Percentiles rank a stretch among this genome's conserved stretches.
Evolutionary conservation across 1,140 invertebrate genomes (phyloP).

Genomic region (Neelides sp.): DNA sequence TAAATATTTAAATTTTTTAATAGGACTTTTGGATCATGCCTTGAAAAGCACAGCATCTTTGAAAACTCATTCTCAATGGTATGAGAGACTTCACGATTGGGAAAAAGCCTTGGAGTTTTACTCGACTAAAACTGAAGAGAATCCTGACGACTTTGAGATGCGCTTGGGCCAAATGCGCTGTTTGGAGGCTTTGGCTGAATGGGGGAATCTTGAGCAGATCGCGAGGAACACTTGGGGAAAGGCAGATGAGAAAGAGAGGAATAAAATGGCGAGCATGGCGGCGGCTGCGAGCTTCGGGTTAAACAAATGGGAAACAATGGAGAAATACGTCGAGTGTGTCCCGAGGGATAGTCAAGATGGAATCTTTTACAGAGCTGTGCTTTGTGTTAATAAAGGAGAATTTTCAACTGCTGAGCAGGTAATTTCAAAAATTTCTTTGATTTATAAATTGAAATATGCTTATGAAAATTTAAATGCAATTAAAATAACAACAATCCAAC

Average conservation of each 20-base stretch:
- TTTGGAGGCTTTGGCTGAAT: conserved; percentile 91
- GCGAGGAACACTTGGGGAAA: conserved; percentile 61
- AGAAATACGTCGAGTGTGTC: conserved; percentile 68
- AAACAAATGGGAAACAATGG: conserved; percentile 83
- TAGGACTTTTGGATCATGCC: conserved; percentile 69
- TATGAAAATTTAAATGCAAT: background rate
- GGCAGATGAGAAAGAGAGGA: conserved; percentile 53
- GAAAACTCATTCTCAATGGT: conserved; percentile 89
- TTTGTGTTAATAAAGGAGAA: conserved; percentile 76
- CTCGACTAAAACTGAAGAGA: conserved; percentile 43
- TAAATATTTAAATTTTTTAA: background rate
- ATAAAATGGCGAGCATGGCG: conserved; percentile 79
- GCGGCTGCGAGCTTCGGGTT: conserved; percentile 90
- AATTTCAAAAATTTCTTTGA: conserved; percentile 32
- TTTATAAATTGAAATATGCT: background rate
- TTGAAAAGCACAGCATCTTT: conserved; percentile 62
- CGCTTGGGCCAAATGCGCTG: conserved; percentile 90
- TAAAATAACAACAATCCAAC: conserved; percentile 1
- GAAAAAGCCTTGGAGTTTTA: conserved; percentile 87
- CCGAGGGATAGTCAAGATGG: conserved; percentile 84
- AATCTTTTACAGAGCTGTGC: conserved; percentile 88
- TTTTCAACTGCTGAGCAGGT: conserved; percentile 50
- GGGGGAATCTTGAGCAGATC: conserved; percentile 66
- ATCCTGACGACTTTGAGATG: conserved; percentile 57
- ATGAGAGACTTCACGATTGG: conserved; percentile 98